These are phyloP conservation scores for Phaethon lepturus DNA, from an alignment of 2,113 vertebrate species.

Conservation along the genomic window DNA sequence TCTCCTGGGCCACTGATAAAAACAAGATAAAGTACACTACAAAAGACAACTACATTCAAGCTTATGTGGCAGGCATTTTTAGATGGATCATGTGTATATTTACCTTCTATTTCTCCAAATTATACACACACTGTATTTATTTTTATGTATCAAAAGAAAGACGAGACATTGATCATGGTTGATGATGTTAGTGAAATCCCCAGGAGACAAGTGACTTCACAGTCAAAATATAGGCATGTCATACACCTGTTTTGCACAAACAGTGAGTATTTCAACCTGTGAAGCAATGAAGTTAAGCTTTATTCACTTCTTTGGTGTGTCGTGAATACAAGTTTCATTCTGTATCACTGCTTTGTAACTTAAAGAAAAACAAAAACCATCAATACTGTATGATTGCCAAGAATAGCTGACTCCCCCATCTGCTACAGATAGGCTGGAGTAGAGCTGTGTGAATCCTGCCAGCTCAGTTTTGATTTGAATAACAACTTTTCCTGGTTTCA, in stretches of 20 bases:
- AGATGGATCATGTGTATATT: background rate
- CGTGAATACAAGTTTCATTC: slow-evolving; percentile 28
- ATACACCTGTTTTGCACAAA: background rate
- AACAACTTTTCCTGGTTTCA: background rate
- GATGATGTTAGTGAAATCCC: background rate
- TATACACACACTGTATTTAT: background rate
- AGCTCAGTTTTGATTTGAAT: background rate
- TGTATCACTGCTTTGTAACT: background rate
- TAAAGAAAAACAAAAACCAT: background rate
- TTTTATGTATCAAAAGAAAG: background rate
- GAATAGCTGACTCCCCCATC: slow-evolving; percentile 14
- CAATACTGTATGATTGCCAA: background rate
- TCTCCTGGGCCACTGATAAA: background rate
- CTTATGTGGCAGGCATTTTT: background rate
- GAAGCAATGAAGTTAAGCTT: slow-evolving; percentile 5
- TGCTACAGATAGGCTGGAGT: background rate
- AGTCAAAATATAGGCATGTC: background rate
- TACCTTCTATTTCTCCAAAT: background rate
- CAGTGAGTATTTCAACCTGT: background rate
- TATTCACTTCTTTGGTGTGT: background rate
- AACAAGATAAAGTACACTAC: background rate
- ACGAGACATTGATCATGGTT: background rate
- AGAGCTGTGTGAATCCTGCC: background rate
- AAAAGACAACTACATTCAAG: background rate
- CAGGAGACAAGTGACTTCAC: background rate